Evolutionary conservation across 2,113 vertebrate genomes (phyloP).

Genomic region (Bostrychus sinensis): DNA sequence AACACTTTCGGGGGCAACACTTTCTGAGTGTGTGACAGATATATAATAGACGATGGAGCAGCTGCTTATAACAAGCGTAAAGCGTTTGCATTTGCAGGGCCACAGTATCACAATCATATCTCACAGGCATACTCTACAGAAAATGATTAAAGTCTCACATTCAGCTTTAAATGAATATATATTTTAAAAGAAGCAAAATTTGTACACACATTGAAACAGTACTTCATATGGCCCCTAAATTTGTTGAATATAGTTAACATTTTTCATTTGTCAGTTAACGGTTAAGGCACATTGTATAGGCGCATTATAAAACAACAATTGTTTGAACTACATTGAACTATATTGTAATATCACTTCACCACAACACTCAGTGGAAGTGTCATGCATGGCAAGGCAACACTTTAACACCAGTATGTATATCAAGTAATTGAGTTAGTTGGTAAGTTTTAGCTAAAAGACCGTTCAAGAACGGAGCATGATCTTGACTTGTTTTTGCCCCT

Average conservation of each 20-base stretch:
- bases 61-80: constrained; percentile 68
- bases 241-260: constrained; percentile 1
- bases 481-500: background rate
- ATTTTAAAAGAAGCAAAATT: background rate
- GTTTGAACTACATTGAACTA: background rate
- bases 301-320: constrained; percentile 20
- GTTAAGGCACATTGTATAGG: too few relatives aligned
- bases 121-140: constrained; percentile 9
- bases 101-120: constrained; percentile 24
- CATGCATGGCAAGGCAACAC: constrained; percentile 3
- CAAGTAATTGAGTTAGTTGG: background rate
- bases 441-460: background rate
- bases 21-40: constrained; percentile 80
- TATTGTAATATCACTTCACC: background rate
- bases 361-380: constrained; percentile 13
- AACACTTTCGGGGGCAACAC: constrained; percentile 66
- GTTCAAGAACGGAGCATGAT: background rate
- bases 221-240: constrained; percentile 28
- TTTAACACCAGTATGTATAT: background rate
- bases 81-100: constrained; percentile 62
- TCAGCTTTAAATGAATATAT: background rate
- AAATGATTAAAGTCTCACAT: constrained; percentile 11
- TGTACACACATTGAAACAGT: background rate
- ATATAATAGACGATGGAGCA: constrained; percentile 73
- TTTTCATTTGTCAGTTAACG: constrained; percentile 1